Percentiles rank a stretch among this genome's conserved stretches.
Evolutionary conservation across 1,140 invertebrate genomes (phyloP).

Genomic region (Alviniconcha marisindica): DNA sequence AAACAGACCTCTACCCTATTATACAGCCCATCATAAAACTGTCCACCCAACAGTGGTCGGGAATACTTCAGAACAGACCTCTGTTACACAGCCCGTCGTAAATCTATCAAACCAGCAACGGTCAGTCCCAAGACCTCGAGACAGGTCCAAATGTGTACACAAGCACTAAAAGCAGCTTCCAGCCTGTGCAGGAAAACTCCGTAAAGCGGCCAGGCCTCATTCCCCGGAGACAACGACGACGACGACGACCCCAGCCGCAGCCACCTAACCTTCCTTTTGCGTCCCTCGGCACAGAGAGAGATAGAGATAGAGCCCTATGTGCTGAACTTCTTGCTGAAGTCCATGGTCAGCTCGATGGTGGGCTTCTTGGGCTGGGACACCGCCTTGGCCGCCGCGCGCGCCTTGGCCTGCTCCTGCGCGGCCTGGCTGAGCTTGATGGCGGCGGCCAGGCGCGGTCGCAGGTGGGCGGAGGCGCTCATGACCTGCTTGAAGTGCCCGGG

Average conservation of each 20-base stretch:
- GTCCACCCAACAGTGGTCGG: no score
- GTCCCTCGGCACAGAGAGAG: no score
- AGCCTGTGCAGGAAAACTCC: not conserved
- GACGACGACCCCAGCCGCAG: not conserved
- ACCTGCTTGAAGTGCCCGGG: conserved; percentile 91
- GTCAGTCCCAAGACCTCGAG: no score
- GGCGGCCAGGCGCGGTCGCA: conserved; percentile 88
- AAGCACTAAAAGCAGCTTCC: not conserved
- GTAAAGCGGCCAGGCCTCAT: not conserved
- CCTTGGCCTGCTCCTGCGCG: conserved; percentile 74
- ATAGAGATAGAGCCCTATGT: no score
- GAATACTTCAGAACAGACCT: no score
- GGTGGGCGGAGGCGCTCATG: conserved; percentile 87
- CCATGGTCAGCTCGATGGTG: conserved; percentile 95
- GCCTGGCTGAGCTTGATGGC: conserved; percentile 83
- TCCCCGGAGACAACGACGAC: not conserved
- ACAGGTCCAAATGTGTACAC: no score
- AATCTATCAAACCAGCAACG: no score
- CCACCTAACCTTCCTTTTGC: not conserved
- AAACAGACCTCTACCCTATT: no score
- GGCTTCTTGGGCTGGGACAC: conserved; percentile 81
- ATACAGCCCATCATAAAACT: no score
- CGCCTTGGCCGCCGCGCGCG: conserved; percentile 73
- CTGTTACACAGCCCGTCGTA: no score
- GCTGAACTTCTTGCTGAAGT: conserved; percentile 87